Evolutionary conservation across 2,113 vertebrate species (phyloP), one percentile per base, ranked within the genome.

Genomic region (Nothobranchius furzeri): DNA sequence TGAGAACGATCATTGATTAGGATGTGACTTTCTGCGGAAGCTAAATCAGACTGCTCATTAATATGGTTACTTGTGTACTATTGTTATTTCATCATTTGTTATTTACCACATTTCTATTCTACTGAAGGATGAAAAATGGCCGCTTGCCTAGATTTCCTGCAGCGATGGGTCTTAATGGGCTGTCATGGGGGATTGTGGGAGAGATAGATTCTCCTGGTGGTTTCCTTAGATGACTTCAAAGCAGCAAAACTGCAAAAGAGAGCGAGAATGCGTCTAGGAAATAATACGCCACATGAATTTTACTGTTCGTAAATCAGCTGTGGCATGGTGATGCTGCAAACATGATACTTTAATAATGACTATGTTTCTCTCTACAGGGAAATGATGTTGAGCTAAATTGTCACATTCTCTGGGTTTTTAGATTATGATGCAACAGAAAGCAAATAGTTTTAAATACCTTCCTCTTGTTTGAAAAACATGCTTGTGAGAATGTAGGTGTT

Each of bases 221-320:
- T 90, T 87, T 81, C 67, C 84, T 87, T 87, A 84, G 51, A 79
- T 81, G 50, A 83, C 85, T 87, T 89, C 79, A 89, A 85, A 81
- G 82, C 64, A 60, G 65, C 81, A 62, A 78, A 87, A 87, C 74
- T 77, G 66, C 77, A 79, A 36, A 57, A 73, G 72, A 76, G 73
- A 81, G 66, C 42, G 7, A 57, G 63, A 78, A 81, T 73, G 48
- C 69, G 50, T 82, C 60, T 77, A 65, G 76, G 60, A 76, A 87
- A 81, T 79, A 36, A 70, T 60, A 55, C 40, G 70, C 68, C 25
- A 71, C 71, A 68, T 70, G 73, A 82, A 75, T 67, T 73, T 64
- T 46, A 59, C 60, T 54, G 54, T 57, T 25, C 57, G 65, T 68
- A 57, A 49, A 72, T 65, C 55, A 43, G 52, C 12, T 2, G 37